phyloP scores from a whole-genome alignment of 2,797 vertebrate genomes.

The Lateolabrax maculatus region DNA sequence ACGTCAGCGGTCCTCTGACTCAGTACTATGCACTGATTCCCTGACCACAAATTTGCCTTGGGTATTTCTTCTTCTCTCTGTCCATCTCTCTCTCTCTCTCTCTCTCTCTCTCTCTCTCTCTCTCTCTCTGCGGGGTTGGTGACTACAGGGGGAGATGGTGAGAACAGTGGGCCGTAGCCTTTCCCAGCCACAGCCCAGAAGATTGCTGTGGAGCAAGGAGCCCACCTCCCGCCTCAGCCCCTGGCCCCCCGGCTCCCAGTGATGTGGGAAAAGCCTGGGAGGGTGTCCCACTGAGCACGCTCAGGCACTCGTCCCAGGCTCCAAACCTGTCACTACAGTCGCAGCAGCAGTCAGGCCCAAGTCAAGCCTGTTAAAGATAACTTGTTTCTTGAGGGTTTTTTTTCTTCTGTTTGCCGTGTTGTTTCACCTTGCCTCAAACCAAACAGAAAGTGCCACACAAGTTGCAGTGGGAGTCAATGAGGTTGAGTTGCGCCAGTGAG shows the following conservation, averaged over 20 bases:
- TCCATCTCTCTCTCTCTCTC: conserved; percentile 51
- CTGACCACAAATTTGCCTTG: conserved; percentile 46
- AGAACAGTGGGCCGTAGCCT: conserved; percentile 83
- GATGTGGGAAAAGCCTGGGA: conserved; percentile 87
- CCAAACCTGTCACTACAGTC: conserved; percentile 58
- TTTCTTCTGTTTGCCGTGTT: conserved; percentile 61
- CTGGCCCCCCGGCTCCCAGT: conserved; percentile 55
- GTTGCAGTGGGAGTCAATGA: conserved; percentile 59
- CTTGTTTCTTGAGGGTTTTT: conserved; percentile 22
- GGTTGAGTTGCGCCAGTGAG: conserved; percentile 44
- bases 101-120: conserved; percentile 53
- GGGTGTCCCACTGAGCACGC: conserved; percentile 74
- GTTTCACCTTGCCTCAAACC: conserved; percentile 68
- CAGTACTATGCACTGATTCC: conserved; percentile 24
- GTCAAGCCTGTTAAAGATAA: conserved; percentile 58
- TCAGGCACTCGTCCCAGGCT: conserved; percentile 58
- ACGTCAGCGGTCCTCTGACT: conserved; percentile 56
- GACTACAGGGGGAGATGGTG: conserved; percentile 81
- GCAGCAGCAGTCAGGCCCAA: conserved; percentile 37
- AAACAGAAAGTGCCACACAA: conserved; percentile 75
- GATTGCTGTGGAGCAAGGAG: conserved; percentile 76
- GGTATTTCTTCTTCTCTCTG: conserved; percentile 42
- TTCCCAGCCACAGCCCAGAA: conserved; percentile 88
- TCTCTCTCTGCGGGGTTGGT: conserved; percentile 65
- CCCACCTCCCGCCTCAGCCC: conserved; percentile 74